phyloP scores from a whole-genome alignment of 2,797 vertebrate genomes.

The Mallotus villosus region DNA sequence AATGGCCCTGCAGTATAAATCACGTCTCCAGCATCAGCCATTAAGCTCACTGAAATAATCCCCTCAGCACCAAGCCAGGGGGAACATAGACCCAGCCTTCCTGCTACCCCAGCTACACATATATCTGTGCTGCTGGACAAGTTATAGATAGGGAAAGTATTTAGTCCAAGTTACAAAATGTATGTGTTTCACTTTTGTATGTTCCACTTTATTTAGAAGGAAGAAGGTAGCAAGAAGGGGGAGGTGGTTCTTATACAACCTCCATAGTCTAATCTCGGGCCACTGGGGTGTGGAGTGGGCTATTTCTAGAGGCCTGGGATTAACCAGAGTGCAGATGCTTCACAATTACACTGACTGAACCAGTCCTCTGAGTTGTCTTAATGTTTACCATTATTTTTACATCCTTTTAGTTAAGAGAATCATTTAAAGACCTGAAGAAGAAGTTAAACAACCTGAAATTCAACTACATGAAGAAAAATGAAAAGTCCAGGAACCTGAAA shows the following conservation, averaged over 20 bases:
- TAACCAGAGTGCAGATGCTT: neutral
- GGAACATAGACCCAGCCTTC: neutral
- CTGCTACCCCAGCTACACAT: too few species aligned
- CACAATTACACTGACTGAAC: neutral
- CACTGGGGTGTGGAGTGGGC: too few species aligned
- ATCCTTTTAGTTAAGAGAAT: conserved; percentile 79
- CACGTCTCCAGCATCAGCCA: conserved; percentile 27
- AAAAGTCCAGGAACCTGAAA: conserved; percentile 81
- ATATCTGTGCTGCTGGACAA: neutral
- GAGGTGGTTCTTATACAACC: too few species aligned
- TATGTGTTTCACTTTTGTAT: too few species aligned
- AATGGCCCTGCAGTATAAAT: conserved; percentile 61
- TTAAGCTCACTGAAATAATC: conserved; percentile 57
- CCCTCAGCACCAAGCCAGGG: neutral
- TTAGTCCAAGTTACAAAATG: too few species aligned
- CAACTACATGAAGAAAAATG: conserved; percentile 84
- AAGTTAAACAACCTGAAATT: conserved; percentile 90
- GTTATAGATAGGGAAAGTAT: neutral
- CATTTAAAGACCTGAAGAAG: conserved; percentile 87
- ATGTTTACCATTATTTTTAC: neutral
- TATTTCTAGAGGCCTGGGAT: neutral
- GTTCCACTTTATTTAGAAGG: too few species aligned
- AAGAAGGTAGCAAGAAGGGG: too few species aligned
- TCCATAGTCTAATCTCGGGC: too few species aligned
- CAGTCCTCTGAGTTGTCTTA: neutral